phyloP scores from a whole-genome alignment of 2,888 invertebrate species.

The Drosophila mayaguana region DNA sequence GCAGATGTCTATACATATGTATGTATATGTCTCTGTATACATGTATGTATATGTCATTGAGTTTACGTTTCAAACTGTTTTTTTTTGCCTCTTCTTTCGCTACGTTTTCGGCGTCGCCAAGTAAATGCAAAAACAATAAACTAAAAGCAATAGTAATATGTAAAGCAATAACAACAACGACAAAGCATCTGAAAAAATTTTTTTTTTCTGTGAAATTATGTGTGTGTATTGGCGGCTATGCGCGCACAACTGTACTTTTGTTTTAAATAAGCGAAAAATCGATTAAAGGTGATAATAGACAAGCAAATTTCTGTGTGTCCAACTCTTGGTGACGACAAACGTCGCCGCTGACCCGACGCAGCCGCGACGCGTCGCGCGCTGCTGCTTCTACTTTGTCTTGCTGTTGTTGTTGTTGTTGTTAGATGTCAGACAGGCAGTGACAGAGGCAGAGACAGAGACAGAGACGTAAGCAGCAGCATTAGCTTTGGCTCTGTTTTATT shows the following conservation, averaged over 20 bases:
- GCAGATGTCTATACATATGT: slow-evolving; percentile 48
- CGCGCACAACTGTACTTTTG: slow-evolving; percentile 80
- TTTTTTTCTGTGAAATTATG: background rate
- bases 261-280: slow-evolving; percentile 82
- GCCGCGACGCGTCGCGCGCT: slow-evolving; percentile 21
- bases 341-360: slow-evolving; percentile 55
- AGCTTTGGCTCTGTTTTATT: slow-evolving; percentile 26
- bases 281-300: slow-evolving; percentile 83
- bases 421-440: slow-evolving; percentile 10
- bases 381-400: slow-evolving; percentile 3
- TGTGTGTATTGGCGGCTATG: slow-evolving; percentile 36
- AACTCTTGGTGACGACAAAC: slow-evolving; percentile 66
- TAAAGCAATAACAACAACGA: slow-evolving; percentile 48
- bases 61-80: slow-evolving; percentile 52
- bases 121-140: slow-evolving; percentile 82
- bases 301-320: slow-evolving; percentile 79
- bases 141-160: slow-evolving; percentile 79
- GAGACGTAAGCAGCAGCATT: slow-evolving; percentile 4
- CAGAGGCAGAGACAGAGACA: background rate
- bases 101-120: slow-evolving; percentile 60
- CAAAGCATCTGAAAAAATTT: slow-evolving; percentile 62
- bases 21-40: slow-evolving; percentile 16
- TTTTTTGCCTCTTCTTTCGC: slow-evolving; percentile 48
- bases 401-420: slow-evolving; percentile 23
- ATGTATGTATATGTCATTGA: slow-evolving; percentile 60